phyloP scores from a whole-genome alignment of 2,113 vertebrate species.

The Cryptoleucopteryx plumbea region DNA sequence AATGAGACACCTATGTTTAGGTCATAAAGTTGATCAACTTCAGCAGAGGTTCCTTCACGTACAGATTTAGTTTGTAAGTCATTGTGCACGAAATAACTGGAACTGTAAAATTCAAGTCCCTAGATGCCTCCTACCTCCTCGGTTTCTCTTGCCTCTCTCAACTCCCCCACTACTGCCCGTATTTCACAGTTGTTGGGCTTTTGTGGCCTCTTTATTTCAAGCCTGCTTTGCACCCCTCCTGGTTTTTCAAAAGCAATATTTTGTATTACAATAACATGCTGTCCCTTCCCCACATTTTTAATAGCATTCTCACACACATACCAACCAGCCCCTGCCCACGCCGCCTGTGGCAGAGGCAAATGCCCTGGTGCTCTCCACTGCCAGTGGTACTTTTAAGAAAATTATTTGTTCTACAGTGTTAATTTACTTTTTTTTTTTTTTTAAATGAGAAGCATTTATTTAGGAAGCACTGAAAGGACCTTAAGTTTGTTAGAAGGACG shows the following conservation, averaged over 20 bases:
- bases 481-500: background rate
- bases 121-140: background rate
- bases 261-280: background rate
- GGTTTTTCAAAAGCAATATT: background rate
- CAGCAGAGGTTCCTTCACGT: background rate
- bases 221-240: background rate
- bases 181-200: background rate
- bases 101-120: background rate
- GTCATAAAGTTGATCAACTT: background rate
- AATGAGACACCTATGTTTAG: background rate
- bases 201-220: background rate
- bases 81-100: background rate
- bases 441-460: background rate
- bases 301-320: background rate
- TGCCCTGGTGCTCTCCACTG: background rate
- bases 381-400: background rate
- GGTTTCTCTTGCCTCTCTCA: background rate
- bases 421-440: background rate
- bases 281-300: background rate
- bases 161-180: background rate
- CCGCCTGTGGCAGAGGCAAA: rapidly evolving
- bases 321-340: background rate
- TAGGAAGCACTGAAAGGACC: background rate
- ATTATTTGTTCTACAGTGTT: background rate
- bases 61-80: background rate